Base-by-base conservation (phyloP, 2,797 vertebrate genomes). In the Muraenolepis orangiensis region DNA sequence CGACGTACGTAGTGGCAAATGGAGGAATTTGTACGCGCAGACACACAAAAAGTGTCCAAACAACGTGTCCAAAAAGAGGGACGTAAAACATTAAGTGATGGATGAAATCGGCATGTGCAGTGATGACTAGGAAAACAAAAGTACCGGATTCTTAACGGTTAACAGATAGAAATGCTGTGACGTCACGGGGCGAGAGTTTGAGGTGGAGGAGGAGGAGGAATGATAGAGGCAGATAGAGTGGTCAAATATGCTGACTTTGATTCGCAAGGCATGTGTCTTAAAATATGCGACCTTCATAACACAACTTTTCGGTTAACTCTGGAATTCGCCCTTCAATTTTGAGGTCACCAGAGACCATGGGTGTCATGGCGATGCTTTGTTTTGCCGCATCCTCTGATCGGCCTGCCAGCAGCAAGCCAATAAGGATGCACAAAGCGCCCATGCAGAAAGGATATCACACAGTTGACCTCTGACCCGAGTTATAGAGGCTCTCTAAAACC, bases 361-460 rank as follows among this genome's bases (percentile, higher is more conserved):
- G 51, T n/a, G 51, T 57, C 51, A 57, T 23, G 51, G 51, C 51
- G 51, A 57, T 23, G 13, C 51, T 57, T n/a, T 57, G 46, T n/a
- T n/a, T 57, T n/a, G n/a, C 46, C 46, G 70, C 51, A 61, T 74
- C 34, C 32, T 57, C 26, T 66, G 71, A 76, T 40, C 71, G 74
- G 76, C 51, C 74, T 71, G 18, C 46, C 46, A 38, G 32, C 8
- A 34, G 36, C 36, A 4, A 38, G 36, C 36, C 36, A 57, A 18
- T 46, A 3, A 46, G 18, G 42, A 2, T 34, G 32, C 32, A 34
- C 32, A 34, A 71, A 20, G 74, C 74, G 78, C 34, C 76, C 23
- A 36, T 72, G 75, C 71, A 29, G 26, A 75, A 23, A 57, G n/a
- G 32, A 30, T 69, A 70, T 71, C 76, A 73, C 16, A 70, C 42